Evolutionary conservation across 2,888 invertebrate species (phyloP).

Genomic region (Thecocarcelia acutangulata): DNA sequence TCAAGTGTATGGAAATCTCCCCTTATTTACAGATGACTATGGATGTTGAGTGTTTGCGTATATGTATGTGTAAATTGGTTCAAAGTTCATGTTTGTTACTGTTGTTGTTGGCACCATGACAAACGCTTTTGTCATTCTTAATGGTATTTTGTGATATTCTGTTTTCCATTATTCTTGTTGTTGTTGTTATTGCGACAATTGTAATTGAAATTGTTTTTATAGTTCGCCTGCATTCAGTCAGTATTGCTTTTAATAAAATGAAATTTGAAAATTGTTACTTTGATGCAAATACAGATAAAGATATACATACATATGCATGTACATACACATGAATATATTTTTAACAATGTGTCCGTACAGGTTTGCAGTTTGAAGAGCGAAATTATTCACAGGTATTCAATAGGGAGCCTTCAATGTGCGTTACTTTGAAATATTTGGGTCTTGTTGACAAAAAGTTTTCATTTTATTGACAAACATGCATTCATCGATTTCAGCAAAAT

Average conservation of each 20-base stretch:
- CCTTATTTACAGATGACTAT: constrained; percentile 4
- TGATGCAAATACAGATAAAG: neutral
- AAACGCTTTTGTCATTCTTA: constrained; percentile 57
- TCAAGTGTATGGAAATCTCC: constrained; percentile 31
- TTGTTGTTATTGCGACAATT: constrained; percentile 41
- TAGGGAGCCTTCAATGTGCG: constrained; percentile 56
- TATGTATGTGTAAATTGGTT: constrained; percentile 26
- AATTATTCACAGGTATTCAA: constrained; percentile 53
- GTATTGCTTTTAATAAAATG: constrained; percentile 65
- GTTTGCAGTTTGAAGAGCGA: constrained; percentile 18
- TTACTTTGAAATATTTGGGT: constrained; percentile 38
- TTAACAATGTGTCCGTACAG: neutral
- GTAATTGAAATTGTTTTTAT: constrained; percentile 66
- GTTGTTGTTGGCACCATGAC: constrained; percentile 46
- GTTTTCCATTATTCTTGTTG: constrained; percentile 17
- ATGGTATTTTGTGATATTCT: constrained; percentile 56
- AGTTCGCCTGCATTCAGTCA: constrained; percentile 43
- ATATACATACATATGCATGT: too few relatives aligned
- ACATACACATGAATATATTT: too few relatives aligned
- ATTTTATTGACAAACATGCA: constrained; percentile 63
- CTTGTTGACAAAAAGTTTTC: constrained; percentile 57
- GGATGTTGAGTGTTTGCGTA: neutral
- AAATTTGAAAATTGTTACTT: constrained; percentile 62
- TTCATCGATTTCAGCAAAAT: constrained; percentile 44
- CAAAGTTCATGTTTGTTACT: constrained; percentile 50